Evolutionary conservation across 2,113 vertebrate genomes (phyloP), one percentile per base, ranked within the genome.

Genomic region (Xiphorhynchus elegans): DNA sequence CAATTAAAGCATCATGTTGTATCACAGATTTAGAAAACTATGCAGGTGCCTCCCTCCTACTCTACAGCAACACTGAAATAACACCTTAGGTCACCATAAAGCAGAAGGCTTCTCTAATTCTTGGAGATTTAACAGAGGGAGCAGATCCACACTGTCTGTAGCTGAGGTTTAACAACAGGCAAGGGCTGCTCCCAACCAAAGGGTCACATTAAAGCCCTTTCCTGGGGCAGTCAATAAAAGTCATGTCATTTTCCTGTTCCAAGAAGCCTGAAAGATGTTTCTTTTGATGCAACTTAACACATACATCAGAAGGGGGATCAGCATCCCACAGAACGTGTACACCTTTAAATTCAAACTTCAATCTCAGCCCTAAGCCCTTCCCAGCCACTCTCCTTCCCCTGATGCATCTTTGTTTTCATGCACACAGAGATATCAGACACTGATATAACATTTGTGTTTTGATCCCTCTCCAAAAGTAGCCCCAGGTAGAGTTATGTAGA

Each of bases 221-320:
- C 11, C 8, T 49, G 39, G 28, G 75, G 12, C 25, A 44, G 24
- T 20, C n/a, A 56, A 4, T 31, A 23, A 31, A 50, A 5, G 4
- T 20, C 29, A 6, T 21, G 28, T 10, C 8, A 33, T 75, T 93
- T 64, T 73, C n/a, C 31, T 59, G 2, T 58, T 58, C 17, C 49
- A 28, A 62, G 64, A 10, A 44, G 3, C n/a, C 37, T 49, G 53
- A 68, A 89, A 49, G 40, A 10, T 2, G 7, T 23, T 49, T 59
- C 0, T 28, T 46, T 73, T 40, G 10, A 21, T 2, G 1, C 46
- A n/a, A 35, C 3, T 55, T 5, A 13, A 40, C 16, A 15, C 10
- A 11, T 2, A 4, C 6, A 11, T 33, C 31, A 53, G 29, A 47
- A 29, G 46, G 21, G 83, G 13, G 33, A 74, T 19, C 23, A 86